phyloP scores from a whole-genome alignment of 2,888 invertebrate species.

The Liposcelis brunnea region DNA sequence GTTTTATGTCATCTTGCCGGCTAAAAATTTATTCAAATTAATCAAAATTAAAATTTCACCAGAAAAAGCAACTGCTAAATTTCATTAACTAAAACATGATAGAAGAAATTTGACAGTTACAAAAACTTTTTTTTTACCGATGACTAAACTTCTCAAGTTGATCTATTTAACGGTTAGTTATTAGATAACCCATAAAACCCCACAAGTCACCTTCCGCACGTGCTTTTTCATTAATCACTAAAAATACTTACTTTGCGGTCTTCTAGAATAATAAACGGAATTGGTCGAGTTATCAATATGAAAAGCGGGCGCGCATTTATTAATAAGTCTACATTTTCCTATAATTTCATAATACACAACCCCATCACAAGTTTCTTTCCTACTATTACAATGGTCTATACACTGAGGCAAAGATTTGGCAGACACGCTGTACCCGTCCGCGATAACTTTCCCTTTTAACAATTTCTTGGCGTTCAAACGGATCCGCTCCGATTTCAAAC shows the following conservation, averaged over 20 bases:
- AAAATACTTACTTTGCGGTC: slow-evolving; percentile 6
- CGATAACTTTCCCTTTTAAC: slow-evolving; percentile 1
- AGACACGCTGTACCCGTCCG: not conserved
- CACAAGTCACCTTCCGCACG: too few species aligned
- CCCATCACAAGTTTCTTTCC: not conserved
- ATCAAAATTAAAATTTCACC: too few species aligned
- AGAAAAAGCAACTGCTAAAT: too few species aligned
- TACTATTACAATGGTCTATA: not conserved
- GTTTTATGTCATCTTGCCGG: too few species aligned
- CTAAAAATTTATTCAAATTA: too few species aligned
- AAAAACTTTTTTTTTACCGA: too few species aligned
- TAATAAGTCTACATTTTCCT: slow-evolving; percentile 2
- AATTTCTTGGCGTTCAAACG: not conserved
- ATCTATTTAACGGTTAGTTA: too few species aligned
- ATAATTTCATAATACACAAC: slow-evolving; percentile 3
- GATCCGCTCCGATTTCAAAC: not conserved
- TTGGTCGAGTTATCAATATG: slow-evolving; percentile 1
- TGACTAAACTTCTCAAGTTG: too few species aligned
- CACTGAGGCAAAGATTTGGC: not conserved
- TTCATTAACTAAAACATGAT: too few species aligned
- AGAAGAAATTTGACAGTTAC: too few species aligned
- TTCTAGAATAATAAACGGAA: slow-evolving; percentile 3
- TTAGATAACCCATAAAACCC: too few species aligned
- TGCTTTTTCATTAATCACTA: too few species aligned
- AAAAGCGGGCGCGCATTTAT: not conserved